Evolutionary conservation across 1,140 invertebrate species (phyloP).

Genomic region (Sarcophaga bullata): DNA sequence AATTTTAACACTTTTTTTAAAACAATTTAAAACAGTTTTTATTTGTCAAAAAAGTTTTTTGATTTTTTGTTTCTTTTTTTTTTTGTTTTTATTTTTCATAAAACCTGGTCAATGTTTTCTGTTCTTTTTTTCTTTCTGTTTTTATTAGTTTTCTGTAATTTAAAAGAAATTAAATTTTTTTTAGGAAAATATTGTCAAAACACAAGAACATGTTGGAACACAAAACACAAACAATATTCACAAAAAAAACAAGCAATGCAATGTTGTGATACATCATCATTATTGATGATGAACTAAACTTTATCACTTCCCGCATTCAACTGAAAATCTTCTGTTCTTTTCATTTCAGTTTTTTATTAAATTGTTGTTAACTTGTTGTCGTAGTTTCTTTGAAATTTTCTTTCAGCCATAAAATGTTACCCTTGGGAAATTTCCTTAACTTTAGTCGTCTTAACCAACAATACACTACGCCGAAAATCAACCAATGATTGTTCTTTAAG

Average conservation of each 20-base stretch:
- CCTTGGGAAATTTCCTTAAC: slow-evolving; percentile 26
- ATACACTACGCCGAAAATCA: not conserved
- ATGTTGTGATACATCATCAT: not conserved
- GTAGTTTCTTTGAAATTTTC: slow-evolving; percentile 7
- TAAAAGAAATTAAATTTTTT: not conserved
- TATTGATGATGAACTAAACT: not conserved
- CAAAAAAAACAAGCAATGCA: not conserved
- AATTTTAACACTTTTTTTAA: slow-evolving; percentile 33
- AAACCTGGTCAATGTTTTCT: slow-evolving; percentile 9
- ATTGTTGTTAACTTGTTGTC: not conserved
- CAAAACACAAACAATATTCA: slow-evolving; percentile 18
- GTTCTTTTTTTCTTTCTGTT: not conserved
- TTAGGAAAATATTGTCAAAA: no score
- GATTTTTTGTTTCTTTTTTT: no score
- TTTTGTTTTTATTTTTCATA: not conserved
- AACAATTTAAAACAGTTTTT: not conserved
- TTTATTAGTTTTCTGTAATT: not conserved
- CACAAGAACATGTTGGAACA: not conserved
- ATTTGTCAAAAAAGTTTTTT: slow-evolving; percentile 14
- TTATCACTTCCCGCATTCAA: not conserved
- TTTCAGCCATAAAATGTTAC: slow-evolving; percentile 17
- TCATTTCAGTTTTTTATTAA: not conserved
- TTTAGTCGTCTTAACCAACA: not conserved
- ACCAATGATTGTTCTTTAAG: not conserved
- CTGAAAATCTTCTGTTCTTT: not conserved